Base-by-base conservation (phyloP, 2,113 vertebrate genomes). In the Chlorodrepanis virens region DNA sequence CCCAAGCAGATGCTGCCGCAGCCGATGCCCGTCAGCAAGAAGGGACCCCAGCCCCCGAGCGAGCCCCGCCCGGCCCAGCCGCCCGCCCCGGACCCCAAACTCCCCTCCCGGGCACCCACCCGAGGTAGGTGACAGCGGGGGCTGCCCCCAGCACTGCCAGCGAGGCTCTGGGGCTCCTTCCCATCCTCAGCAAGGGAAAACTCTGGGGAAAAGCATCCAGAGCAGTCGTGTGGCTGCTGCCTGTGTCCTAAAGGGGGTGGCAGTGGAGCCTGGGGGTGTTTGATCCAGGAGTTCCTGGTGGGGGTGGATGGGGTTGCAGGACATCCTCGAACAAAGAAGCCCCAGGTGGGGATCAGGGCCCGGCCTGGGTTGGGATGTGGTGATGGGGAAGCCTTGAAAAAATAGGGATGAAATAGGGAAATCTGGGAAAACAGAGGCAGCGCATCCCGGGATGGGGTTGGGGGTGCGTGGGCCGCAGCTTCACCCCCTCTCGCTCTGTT, bases 1-100 rank as follows among this genome's bases (percentile, higher is more conserved):
- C 98, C 98, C 23, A 99, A 99, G 92, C 98, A 99, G 65, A 71
- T 98, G 90, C 97, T 99, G 47, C 99, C 99, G 1, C 97, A 98
- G 74, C 99, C 97, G 2, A 98, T 99, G 94, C 97, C 98, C 3
- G 82, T 99, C 95, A 98, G 97, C 95, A 98, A 98, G 93, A 78
- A 94, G 87, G 93, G 92, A 69, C 96, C 96, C 64, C 96, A 96
- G 28, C 72, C 57, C 3, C 72, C 76, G 12, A 81, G 80, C 0
- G 96, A 97, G 71, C 78, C 94, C 33, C 15, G 88, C 29, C 69
- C 64, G 0, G 77, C 79, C 5, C 98, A 96, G 68, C 95, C 95
- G 0, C 85, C 96, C 6, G 13, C 85, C 28, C 92, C 94, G 7
- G 97, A 97, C 83, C 84, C 95, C 18, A 98, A 97, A 85, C 52